Evolutionary conservation across 2,888 invertebrate species (phyloP).

Genomic region (Peribatodes rhomboidaria): DNA sequence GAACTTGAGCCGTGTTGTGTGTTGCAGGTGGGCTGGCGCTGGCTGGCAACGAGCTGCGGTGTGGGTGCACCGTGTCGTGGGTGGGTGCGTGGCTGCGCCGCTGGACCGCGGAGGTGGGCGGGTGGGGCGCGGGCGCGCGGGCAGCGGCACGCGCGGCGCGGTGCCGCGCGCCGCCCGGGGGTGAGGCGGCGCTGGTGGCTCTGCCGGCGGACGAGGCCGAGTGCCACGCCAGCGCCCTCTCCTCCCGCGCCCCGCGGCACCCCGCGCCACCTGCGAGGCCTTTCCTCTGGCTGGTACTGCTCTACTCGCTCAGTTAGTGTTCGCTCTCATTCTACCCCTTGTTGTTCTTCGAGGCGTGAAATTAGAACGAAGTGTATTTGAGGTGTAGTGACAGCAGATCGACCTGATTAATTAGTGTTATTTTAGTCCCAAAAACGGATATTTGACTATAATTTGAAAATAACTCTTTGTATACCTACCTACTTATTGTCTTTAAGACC

Average conservation of each 20-base stretch:
- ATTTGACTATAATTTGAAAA: not conserved
- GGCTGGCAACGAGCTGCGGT: conserved; percentile 92
- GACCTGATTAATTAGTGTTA: no score
- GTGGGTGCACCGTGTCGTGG: conserved; percentile 95
- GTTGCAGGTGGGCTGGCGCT: conserved; percentile 91
- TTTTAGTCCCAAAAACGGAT: not conserved
- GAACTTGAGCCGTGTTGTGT: not conserved
- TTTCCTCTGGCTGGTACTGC: conserved; percentile 50
- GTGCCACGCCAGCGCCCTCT: conserved; percentile 92
- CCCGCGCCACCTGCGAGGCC: conserved; percentile 40
- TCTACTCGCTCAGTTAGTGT: conserved; percentile 43
- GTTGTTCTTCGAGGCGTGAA: not conserved
- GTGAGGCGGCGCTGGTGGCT: conserved; percentile 85
- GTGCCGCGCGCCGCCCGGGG: conserved; percentile 85
- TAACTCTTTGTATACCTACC: not conserved
- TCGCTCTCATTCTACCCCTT: not conserved
- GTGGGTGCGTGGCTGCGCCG: conserved; percentile 94
- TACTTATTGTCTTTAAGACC: not conserved
- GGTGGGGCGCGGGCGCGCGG: conserved; percentile 76
- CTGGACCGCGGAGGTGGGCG: conserved; percentile 94
- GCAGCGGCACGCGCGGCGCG: conserved; percentile 36
- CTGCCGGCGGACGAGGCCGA: conserved; percentile 90
- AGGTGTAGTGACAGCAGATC: no score
- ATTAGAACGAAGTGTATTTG: not conserved
- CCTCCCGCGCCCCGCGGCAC: conserved; percentile 54